A percentile compares a stretch with the other conserved stretches of the same genome.
These are phyloP conservation scores for Cerceris rybyensis DNA, from an alignment of 2,888 invertebrate genomes.

Conservation along the genomic window DNA sequence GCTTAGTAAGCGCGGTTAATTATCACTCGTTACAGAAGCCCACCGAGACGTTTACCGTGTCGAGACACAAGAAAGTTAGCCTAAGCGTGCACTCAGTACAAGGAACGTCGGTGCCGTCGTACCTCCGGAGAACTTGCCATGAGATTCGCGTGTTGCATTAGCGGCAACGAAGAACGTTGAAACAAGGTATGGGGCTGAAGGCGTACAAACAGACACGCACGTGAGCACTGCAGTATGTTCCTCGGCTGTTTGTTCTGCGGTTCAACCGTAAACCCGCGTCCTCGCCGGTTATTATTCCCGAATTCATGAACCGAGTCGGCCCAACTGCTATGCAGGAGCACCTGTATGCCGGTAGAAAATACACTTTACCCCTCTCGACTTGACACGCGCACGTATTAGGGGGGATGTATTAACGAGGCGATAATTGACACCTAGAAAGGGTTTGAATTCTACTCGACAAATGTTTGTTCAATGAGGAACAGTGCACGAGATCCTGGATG, in stretches of 20 bases:
- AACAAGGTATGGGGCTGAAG: conserved; percentile 32
- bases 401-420: conserved; percentile 47
- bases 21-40: conserved; percentile 34
- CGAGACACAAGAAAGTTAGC: conserved; percentile 43
- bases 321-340: conserved; percentile 30
- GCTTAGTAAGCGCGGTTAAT: conserved; percentile 41
- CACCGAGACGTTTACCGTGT: conserved; percentile 18
- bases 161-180: conserved; percentile 29
- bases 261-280: conserved; percentile 60
- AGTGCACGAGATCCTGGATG: conserved; percentile 1
- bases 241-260: conserved; percentile 66
- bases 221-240: conserved; percentile 36
- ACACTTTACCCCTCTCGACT: conserved; percentile 40
- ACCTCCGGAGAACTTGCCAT: conserved; percentile 19
- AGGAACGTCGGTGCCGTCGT: conserved; percentile 4
- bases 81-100: conserved; percentile 23
- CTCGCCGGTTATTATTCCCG: conserved; percentile 66
- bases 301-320: conserved; percentile 53
- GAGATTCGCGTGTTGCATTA: conserved; percentile 46
- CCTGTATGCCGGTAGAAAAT: conserved; percentile 48
- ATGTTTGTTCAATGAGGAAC: conserved; percentile 51
- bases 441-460: conserved; percentile 46
- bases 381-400: conserved; percentile 27
- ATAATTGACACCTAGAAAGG: conserved; percentile 58
- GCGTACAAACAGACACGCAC: conserved; percentile 49